phyloP scores from a whole-genome alignment of 2,113 vertebrate genomes.

The Onychostruthus taczanowskii region DNA sequence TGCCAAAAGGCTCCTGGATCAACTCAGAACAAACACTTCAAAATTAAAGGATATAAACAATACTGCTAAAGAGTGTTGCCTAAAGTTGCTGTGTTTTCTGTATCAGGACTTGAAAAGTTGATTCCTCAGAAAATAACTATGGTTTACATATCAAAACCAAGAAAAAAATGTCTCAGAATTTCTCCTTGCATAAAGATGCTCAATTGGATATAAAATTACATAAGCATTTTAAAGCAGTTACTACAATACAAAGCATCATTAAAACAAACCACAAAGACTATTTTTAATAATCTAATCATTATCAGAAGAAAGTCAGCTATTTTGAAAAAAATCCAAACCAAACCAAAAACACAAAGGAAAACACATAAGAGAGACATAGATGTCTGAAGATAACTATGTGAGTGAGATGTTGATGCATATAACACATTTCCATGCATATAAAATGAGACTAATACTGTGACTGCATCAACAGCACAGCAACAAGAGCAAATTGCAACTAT shows the following conservation, averaged over 20 bases:
- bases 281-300: neutral
- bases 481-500: neutral
- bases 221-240: neutral
- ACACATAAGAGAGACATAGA: neutral
- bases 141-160: neutral
- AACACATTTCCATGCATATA: neutral
- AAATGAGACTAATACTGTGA: neutral
- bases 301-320: neutral
- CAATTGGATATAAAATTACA: neutral
- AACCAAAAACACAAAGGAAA: neutral
- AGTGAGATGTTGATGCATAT: neutral
- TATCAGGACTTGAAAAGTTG: neutral
- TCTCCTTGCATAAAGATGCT: neutral
- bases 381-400: neutral
- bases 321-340: neutral
- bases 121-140: neutral
- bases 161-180: neutral
- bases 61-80: neutral
- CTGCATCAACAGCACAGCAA: neutral
- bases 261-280: neutral
- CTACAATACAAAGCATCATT: neutral
- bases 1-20: neutral
- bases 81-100: neutral
- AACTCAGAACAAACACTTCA: neutral
- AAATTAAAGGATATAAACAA: neutral